Evolutionary conservation across 2,113 vertebrate species (phyloP).

Genomic region (Zapornia atra): DNA sequence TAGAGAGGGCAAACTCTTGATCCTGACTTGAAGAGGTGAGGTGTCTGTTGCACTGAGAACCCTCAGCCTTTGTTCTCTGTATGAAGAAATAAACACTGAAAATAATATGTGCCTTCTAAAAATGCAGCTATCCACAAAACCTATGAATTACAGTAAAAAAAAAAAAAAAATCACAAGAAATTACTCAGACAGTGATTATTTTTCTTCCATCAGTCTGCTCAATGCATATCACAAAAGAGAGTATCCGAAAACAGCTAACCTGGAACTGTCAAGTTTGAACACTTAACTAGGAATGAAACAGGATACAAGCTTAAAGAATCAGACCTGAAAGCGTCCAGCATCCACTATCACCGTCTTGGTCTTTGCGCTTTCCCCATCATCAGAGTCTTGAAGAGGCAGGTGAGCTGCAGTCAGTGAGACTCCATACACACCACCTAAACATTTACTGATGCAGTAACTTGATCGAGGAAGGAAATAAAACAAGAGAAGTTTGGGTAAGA

Average conservation of each 20-base stretch:
- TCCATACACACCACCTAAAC: constrained; percentile 70
- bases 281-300: not conserved
- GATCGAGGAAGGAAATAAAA: not conserved
- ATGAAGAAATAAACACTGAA: not conserved
- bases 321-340: constrained; percentile 73
- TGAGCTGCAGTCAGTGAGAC: constrained; percentile 77
- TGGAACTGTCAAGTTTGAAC: not conserved
- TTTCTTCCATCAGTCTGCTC: not conserved
- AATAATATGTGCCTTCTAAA: not conserved
- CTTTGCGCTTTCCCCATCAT: constrained; percentile 6
- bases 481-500: not conserved
- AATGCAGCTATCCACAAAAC: not conserved
- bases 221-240: not conserved
- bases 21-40: constrained; percentile 13
- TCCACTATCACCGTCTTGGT: constrained; percentile 66
- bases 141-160: not conserved
- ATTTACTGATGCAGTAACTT: constrained; percentile 82
- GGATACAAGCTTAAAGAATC: not conserved
- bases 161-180: not conserved
- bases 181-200: not conserved
- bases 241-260: not conserved
- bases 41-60: not conserved
- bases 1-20: not conserved
- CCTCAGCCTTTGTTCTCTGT: constrained; percentile 51
- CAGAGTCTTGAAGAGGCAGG: constrained; percentile 66